These are phyloP conservation scores for Aphidius colemani DNA, from an alignment of 2,888 invertebrate genomes.

Conservation along the genomic window DNA sequence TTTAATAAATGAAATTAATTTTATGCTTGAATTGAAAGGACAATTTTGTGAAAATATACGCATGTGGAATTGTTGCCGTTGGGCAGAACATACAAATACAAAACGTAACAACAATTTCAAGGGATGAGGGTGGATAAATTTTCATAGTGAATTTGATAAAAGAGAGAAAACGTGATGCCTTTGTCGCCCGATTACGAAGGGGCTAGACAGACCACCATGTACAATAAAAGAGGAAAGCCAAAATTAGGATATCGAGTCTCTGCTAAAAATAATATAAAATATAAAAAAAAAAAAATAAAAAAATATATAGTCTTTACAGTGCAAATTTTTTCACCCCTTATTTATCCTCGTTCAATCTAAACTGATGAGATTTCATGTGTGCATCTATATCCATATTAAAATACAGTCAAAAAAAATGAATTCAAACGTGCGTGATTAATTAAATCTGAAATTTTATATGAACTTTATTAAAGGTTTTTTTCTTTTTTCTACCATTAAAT, in stretches of 20 bases:
- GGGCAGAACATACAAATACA: conserved; percentile 6
- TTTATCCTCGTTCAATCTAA: too few species aligned
- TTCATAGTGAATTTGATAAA: conserved; percentile 8
- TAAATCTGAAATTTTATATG: neutral
- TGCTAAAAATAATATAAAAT: conserved; percentile 11
- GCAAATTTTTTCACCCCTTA: too few species aligned
- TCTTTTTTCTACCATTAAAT: neutral
- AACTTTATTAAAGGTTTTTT: neutral
- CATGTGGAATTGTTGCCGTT: neutral
- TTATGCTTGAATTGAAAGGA: conserved; percentile 3
- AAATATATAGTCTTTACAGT: neutral
- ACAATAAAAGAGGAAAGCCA: conserved; percentile 31
- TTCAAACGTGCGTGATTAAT: neutral
- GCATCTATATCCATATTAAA: too few species aligned
- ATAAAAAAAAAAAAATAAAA: conserved; percentile 4
- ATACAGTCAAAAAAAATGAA: neutral
- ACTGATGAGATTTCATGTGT: too few species aligned
- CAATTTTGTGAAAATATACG: neutral
- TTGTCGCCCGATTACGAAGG: conserved; percentile 49
- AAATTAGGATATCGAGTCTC: conserved; percentile 7
- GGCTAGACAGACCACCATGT: conserved; percentile 41
- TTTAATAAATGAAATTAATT: neutral
- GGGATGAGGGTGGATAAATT: neutral
- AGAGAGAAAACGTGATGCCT: conserved; percentile 33
- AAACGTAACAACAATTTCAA: conserved; percentile 2